Evolutionary conservation across 1,140 invertebrate species (phyloP).

Genomic region (Danaus plexippus): DNA sequence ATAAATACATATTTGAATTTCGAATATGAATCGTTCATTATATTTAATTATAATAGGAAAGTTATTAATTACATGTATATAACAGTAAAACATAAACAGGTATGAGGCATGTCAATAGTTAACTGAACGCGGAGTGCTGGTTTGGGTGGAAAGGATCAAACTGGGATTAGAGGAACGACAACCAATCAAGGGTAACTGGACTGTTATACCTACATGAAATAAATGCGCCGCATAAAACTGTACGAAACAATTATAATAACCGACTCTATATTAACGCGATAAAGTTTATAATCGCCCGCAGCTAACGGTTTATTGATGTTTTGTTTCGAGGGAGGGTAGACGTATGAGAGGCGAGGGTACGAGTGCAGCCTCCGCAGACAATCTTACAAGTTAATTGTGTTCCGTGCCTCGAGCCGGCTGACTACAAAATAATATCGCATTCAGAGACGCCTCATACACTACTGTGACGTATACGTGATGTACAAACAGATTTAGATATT

Average conservation of each 20-base stretch:
- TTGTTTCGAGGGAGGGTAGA: conserved; percentile 67
- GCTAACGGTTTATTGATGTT: conserved; percentile 65
- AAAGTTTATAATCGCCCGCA: conserved; percentile 29
- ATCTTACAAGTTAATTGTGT: conserved; percentile 72
- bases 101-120: conserved; percentile 66
- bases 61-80: conserved; percentile 13
- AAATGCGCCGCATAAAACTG: conserved; percentile 70
- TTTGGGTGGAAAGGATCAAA: conserved; percentile 71
- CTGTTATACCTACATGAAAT: conserved; percentile 71
- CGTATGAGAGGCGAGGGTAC: conserved; percentile 57
- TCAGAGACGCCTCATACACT: conserved; percentile 20
- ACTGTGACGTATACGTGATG: too few relatives aligned
- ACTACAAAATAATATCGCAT: conserved; percentile 66
- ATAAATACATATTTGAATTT: too few relatives aligned
- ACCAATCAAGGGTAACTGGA: conserved; percentile 74
- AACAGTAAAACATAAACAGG: conserved; percentile 34
- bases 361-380: conserved; percentile 69
- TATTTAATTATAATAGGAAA: not conserved
- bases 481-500: too few relatives aligned
- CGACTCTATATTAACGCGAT: conserved; percentile 24
- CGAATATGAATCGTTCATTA: too few relatives aligned
- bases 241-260: conserved; percentile 24
- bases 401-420: conserved; percentile 63
- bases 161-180: conserved; percentile 73
- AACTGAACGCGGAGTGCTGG: conserved; percentile 61